These are phyloP conservation scores for Delia radicum DNA, from an alignment of 1,140 invertebrate genomes.

Conservation along the genomic window DNA sequence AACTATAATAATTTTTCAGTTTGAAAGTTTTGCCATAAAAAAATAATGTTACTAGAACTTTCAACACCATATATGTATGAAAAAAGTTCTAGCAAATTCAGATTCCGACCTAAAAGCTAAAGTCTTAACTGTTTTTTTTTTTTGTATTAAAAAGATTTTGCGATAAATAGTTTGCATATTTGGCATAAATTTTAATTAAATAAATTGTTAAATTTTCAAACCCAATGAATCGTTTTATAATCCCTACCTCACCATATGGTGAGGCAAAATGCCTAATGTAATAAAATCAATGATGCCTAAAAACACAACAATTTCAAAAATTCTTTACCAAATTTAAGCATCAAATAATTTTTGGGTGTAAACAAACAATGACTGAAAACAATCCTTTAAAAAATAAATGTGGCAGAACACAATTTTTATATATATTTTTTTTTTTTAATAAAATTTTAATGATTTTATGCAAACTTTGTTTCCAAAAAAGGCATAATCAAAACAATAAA, in stretches of 20 bases:
- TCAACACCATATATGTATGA: no score
- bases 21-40: no score
- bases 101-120: no score
- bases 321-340: background rate
- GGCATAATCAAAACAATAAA: background rate
- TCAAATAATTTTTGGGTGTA: slow-evolving; percentile 5
- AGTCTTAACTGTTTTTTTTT: no score
- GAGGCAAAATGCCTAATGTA: background rate
- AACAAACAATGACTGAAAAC: background rate
- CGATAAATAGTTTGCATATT: background rate
- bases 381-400: slow-evolving; percentile 9
- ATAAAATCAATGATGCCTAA: slow-evolving; percentile 11
- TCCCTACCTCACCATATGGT: background rate
- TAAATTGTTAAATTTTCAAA: background rate
- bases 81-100: no score
- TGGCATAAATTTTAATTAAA: background rate
- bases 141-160: no score
- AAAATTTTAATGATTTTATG: background rate
- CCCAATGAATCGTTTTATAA: background rate
- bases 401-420: slow-evolving; percentile 10
- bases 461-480: background rate
- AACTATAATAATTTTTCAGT: background rate
- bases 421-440: background rate
- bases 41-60: no score
- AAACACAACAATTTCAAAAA: background rate